Base-by-base conservation (phyloP, 1,140 invertebrate genomes). In the Atta cephalotes region DNA sequence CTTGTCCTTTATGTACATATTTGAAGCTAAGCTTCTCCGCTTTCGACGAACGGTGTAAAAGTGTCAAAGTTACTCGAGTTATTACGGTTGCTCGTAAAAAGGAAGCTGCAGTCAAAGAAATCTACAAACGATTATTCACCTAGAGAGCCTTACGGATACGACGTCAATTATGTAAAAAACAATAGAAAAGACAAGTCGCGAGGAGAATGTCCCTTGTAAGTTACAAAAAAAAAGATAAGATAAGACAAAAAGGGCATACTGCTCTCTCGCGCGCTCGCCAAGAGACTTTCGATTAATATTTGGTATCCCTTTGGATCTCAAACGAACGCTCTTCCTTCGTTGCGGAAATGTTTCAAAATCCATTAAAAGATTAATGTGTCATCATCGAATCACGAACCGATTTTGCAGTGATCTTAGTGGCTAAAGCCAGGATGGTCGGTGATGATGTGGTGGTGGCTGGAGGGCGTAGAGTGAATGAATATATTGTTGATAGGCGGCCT, bases 381-480 rank as follows among this genome's bases (percentile, higher is more conserved):
- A 31, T 79, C 60, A 79, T 79, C 72, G 51, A 35, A 14, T 74
- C 35, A 39, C 35, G 16, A 53, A 65, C 28, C 63, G 79, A 71
- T 35, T 39, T 70, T 82, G 84, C 53, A 85, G 58, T 21, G 71
- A 86, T 87, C 65, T 79, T 88, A 91, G 58, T 76, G 90, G 93
- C 94, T 95, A 95, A 72, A 95, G 94, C 95, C 95, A 95, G 65
- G 94, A 92, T 58, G 94, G 93, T 93, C 94, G 92, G 86, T 94
- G 95, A 91, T 94, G 94, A 87, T 95, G 95, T 1, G 94, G 93
- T 12, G 92, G 91, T 76, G 93, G 93, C 78, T 93, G 94, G 60
- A 95, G 90, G 28, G 94, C 93, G 35, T 95, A 95, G 25, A 95
- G 87, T 49, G 95, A 95, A 88, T 95, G 94, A 65, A 95, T 77